These are phyloP conservation scores for Halichondria panicea DNA, from an alignment of 37 sponge, comb jelly and placozoan species.

Conservation along the genomic window DNA sequence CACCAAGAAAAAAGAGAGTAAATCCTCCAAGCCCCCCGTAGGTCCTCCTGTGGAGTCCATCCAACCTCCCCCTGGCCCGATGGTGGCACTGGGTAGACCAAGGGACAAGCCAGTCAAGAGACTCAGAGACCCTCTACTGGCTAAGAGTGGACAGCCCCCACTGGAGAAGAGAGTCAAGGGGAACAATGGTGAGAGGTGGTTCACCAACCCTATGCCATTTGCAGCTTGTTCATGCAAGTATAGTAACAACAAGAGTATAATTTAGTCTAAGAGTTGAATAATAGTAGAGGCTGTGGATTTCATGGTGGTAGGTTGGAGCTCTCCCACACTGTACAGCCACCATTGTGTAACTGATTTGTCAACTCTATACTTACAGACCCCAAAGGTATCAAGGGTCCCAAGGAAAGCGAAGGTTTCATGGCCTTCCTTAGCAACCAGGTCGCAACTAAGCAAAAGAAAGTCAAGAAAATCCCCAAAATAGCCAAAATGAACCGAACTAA, in stretches of 20 bases:
- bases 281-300: no score
- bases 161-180: conserved; percentile 29
- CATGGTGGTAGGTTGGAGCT: no score
- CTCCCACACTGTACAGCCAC: no score
- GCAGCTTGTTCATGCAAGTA: no score
- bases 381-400: conserved; percentile 32
- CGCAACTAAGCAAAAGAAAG: conserved; percentile 50
- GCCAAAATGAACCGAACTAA: background rate
- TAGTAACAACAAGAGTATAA: no score
- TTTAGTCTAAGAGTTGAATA: no score
- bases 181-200: no score
- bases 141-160: conserved; percentile 20
- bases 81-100: conserved; percentile 71
- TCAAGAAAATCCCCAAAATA: conserved; percentile 24
- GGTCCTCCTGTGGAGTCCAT: conserved; percentile 20
- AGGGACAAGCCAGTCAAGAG: conserved; percentile 46
- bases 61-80: conserved; percentile 67
- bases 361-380: background rate
- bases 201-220: no score
- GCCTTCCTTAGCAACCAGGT: conserved; percentile 58
- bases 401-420: conserved; percentile 80
- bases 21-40: background rate
- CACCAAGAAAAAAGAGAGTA: conserved; percentile 30
- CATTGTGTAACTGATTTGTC: background rate
- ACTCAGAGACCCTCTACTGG: conserved; percentile 29